Evolutionary conservation across 2,888 invertebrate genomes (phyloP).

Genomic region (Ryuthela nishihirai): DNA sequence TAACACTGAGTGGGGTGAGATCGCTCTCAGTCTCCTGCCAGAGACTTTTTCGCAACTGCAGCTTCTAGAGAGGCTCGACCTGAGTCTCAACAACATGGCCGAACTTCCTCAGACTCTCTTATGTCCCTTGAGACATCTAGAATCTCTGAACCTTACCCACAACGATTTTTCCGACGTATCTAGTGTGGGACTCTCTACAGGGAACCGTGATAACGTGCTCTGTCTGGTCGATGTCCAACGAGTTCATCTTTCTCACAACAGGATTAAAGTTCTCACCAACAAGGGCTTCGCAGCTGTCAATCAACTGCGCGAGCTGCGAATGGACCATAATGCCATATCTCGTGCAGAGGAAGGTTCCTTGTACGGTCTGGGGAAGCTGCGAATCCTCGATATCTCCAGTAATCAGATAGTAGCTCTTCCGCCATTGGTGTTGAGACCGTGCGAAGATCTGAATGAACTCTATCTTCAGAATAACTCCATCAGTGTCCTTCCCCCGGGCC

Average conservation of each 20-base stretch:
- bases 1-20: conserved; percentile 38
- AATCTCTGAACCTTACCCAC: conserved; percentile 37
- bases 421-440: conserved; percentile 64
- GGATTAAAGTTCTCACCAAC: conserved; percentile 72
- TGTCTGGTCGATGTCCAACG: conserved; percentile 39
- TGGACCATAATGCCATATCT: conserved; percentile 78
- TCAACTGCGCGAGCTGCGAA: conserved; percentile 77
- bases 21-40: conserved; percentile 27
- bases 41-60: conserved; percentile 36
- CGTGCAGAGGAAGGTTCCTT: conserved; percentile 43
- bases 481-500: conserved; percentile 76
- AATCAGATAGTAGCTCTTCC: conserved; percentile 64
- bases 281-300: conserved; percentile 69
- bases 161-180: conserved; percentile 54
- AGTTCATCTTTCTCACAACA: conserved; percentile 56
- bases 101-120: conserved; percentile 38
- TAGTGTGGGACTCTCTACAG: conserved; percentile 39
- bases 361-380: conserved; percentile 57
- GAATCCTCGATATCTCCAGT: conserved; percentile 66
- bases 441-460: conserved; percentile 74
- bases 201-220: conserved; percentile 29
- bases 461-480: conserved; percentile 89
- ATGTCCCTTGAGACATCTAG: conserved; percentile 36
- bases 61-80: conserved; percentile 38
- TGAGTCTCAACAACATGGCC: conserved; percentile 39